phyloP scores from a whole-genome alignment of 2,113 vertebrate genomes.

The Ceuthmochares aereus region DNA sequence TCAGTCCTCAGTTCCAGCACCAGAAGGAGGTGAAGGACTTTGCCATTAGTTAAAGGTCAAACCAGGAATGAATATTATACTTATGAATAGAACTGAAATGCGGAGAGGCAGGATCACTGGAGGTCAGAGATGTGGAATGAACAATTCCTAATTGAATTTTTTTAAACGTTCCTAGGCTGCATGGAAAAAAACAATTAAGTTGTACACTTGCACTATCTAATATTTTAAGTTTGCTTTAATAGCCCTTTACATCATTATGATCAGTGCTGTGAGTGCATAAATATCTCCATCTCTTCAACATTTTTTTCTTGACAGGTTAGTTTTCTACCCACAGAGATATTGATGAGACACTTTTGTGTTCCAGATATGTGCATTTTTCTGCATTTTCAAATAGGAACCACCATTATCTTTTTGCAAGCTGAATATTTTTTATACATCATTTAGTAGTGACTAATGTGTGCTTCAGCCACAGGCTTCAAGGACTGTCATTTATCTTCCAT shows the following conservation, averaged over 20 bases:
- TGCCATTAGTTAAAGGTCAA: background rate
- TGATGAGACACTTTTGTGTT: slow-evolving; percentile 63
- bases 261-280: slow-evolving; percentile 44
- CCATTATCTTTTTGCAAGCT: slow-evolving; percentile 70
- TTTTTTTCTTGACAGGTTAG: slow-evolving; percentile 63
- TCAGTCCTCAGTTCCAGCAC: background rate
- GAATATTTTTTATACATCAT: slow-evolving; percentile 74
- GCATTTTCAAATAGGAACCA: slow-evolving; percentile 70
- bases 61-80: background rate
- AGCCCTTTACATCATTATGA: slow-evolving; percentile 56
- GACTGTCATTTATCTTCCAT: slow-evolving; percentile 67
- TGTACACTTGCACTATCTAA: background rate
- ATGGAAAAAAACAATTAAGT: slow-evolving; percentile 39
- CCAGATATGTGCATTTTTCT: slow-evolving; percentile 71
- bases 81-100: background rate
- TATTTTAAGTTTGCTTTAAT: slow-evolving; percentile 59
- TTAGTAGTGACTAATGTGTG: slow-evolving; percentile 68
- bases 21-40: background rate
- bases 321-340: slow-evolving; percentile 69
- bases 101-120: background rate
- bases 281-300: slow-evolving; percentile 52
- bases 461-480: slow-evolving; percentile 51
- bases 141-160: background rate
- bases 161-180: background rate
- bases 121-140: slow-evolving; percentile 16